Conservation (phyloP, 2,888 invertebrate genomes). For the Lasioglossum villosulum region DNA sequence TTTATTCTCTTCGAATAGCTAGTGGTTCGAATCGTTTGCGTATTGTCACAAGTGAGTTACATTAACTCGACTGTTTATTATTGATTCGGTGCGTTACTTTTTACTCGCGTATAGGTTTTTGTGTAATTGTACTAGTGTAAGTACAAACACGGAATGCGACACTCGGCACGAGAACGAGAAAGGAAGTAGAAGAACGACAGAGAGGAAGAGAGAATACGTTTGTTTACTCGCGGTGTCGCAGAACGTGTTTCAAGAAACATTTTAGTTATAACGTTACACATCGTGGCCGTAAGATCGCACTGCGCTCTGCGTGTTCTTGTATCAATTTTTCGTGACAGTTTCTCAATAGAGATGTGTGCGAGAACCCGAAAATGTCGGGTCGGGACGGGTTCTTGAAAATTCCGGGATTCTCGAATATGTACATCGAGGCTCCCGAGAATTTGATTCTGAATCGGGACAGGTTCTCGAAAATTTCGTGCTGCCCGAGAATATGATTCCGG, state of each 20-base stretch:
- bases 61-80: slow-evolving; percentile 42
- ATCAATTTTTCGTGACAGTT: slow-evolving; percentile 13
- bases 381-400: neutral
- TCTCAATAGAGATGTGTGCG: neutral
- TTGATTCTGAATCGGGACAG: neutral
- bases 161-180: neutral
- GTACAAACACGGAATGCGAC: slow-evolving; percentile 45
- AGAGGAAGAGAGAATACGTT: neutral
- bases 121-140: slow-evolving; percentile 36
- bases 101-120: slow-evolving; percentile 25
- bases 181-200: neutral
- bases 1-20: slow-evolving; percentile 25
- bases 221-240: slow-evolving; percentile 10
- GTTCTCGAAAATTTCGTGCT: neutral
- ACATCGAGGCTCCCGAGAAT: no score
- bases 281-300: neutral
- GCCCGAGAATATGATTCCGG: no score
- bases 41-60: slow-evolving; percentile 48
- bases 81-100: slow-evolving; percentile 35
- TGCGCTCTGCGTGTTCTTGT: slow-evolving; percentile 10
- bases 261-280: slow-evolving; percentile 31
- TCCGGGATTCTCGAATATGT: no score
- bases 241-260: slow-evolving; percentile 29
- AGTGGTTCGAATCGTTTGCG: slow-evolving; percentile 29
- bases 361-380: neutral